phyloP scores from a whole-genome alignment of 2,797 vertebrate species.

The Thalassophryne amazonica region DNA sequence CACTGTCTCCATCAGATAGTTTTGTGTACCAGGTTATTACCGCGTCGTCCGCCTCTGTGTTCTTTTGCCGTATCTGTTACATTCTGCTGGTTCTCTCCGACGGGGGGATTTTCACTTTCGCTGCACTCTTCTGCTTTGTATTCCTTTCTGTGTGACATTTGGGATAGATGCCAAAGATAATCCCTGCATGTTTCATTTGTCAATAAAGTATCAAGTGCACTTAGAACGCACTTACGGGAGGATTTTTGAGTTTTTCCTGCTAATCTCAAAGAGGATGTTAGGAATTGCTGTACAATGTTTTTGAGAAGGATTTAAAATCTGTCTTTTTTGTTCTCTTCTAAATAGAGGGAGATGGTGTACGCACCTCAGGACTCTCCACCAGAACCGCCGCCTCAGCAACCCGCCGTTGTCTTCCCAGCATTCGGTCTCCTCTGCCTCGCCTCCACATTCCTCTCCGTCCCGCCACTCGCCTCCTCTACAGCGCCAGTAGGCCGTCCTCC shows the following conservation, averaged over 20 bases:
- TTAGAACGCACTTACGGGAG: constrained; percentile 10
- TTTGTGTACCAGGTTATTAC: constrained; percentile 38
- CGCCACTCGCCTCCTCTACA: constrained; percentile 91
- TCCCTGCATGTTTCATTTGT: constrained; percentile 12
- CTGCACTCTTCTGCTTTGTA: background rate
- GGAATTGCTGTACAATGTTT: background rate
- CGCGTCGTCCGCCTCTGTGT: constrained; percentile 26
- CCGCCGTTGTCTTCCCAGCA: constrained; percentile 76
- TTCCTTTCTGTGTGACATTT: constrained; percentile 12
- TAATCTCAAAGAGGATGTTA: constrained; percentile 7
- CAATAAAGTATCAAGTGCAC: constrained; percentile 25
- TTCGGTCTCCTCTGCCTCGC: constrained; percentile 81
- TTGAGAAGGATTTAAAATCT: too few species aligned
- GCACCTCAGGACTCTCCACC: constrained; percentile 92
- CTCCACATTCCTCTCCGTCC: constrained; percentile 84
- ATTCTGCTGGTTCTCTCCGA: background rate
- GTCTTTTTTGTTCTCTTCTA: background rate
- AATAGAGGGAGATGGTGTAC: constrained; percentile 93
- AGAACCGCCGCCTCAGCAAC: constrained; percentile 88
- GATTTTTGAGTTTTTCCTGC: constrained; percentile 17
- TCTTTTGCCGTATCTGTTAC: constrained; percentile 6
- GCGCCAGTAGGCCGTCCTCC: constrained; percentile 88
- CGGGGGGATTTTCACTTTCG: background rate
- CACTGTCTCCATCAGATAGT: constrained; percentile 27
- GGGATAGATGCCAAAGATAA: constrained; percentile 31